Conservation (phyloP, 2,797 vertebrate species). For the Xiphophorus birchmanni region DNA sequence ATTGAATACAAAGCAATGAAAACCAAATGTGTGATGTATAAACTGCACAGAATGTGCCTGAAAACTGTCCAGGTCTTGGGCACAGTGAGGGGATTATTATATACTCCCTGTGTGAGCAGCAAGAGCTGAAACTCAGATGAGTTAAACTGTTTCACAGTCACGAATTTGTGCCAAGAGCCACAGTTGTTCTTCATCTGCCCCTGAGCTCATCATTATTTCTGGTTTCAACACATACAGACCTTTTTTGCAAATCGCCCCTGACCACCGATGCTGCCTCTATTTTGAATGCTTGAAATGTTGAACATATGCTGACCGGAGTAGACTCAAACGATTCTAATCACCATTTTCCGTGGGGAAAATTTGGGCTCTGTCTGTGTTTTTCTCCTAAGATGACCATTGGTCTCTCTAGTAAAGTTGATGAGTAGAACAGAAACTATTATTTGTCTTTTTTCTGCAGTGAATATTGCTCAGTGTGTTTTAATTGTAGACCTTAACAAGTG, state of each 20-base stretch:
- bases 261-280: neutral
- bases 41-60: neutral
- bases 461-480: neutral
- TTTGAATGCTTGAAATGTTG: neutral
- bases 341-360: neutral
- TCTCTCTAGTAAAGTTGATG: neutral
- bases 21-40: constrained; percentile 1
- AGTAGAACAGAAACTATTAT: neutral
- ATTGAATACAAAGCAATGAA: neutral
- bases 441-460: neutral
- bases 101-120: neutral
- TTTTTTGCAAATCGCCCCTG: constrained; percentile 8
- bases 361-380: neutral
- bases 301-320: neutral
- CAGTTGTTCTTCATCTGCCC: constrained; percentile 7
- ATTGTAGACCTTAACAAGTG: neutral
- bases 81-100: neutral
- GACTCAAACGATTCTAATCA: neutral
- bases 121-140: constrained; percentile 14
- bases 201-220: neutral
- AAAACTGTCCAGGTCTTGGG: constrained; percentile 1
- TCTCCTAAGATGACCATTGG: neutral
- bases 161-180: constrained; percentile 1
- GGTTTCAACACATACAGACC: neutral
- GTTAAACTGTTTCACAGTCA: constrained; percentile 4